Conservation (phyloP, 2,888 invertebrate species). For the Dryococelus australis region DNA sequence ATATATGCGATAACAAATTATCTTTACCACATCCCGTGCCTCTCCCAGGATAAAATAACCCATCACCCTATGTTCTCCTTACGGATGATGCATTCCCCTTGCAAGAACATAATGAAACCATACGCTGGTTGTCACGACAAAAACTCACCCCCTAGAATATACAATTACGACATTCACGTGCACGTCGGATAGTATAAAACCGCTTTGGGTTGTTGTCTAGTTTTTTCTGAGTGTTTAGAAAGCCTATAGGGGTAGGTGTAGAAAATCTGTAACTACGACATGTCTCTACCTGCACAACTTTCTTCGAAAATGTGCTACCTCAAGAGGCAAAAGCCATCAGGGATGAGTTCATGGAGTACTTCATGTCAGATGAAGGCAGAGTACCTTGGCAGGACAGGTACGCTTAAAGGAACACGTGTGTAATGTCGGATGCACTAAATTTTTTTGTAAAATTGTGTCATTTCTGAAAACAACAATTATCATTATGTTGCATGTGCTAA, state of each 20-base stretch:
- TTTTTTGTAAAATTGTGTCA: too few relatives aligned
- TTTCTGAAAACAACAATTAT: too few relatives aligned
- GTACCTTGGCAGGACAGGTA: background rate
- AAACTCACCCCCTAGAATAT: background rate
- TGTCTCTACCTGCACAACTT: constrained; percentile 44
- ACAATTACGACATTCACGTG: too few relatives aligned
- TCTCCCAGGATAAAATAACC: constrained; percentile 44
- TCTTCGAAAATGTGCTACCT: constrained; percentile 38
- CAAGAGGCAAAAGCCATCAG: constrained; percentile 24
- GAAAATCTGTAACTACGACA: too few relatives aligned
- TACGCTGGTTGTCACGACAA: too few relatives aligned
- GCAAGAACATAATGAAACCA: constrained; percentile 47
- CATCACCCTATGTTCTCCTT: constrained; percentile 51
- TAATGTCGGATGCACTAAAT: too few relatives aligned
- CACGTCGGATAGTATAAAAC: background rate
- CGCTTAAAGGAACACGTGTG: background rate
- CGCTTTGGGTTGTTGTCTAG: constrained; percentile 43
- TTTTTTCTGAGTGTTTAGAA: constrained; percentile 42
- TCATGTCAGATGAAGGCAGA: background rate
- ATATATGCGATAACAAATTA: constrained; percentile 48
- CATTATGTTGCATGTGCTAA: too few relatives aligned
- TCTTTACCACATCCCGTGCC: constrained; percentile 44
- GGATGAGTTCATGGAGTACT: constrained; percentile 3
- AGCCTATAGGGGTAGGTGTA: constrained; percentile 39
- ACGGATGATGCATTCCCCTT: constrained; percentile 48